Conservation (phyloP, 2,113 vertebrate species). For the Bubo blakistoni region DNA sequence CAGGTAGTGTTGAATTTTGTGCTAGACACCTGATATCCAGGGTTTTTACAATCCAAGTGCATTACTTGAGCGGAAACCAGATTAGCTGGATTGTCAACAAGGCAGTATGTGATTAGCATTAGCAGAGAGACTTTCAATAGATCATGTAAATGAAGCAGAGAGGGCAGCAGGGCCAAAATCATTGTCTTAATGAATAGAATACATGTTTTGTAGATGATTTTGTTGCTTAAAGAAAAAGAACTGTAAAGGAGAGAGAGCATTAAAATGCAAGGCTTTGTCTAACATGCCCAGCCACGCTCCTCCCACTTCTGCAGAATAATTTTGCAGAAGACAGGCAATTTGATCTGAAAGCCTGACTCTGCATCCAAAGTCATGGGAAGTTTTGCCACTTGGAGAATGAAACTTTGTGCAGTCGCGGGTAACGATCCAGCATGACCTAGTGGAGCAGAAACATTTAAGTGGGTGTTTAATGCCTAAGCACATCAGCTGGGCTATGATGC, state of each 20-base stretch:
- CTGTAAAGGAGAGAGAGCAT: not conserved
- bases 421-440: not conserved
- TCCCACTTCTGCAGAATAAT: not conserved
- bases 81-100: not conserved
- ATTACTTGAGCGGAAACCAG: not conserved
- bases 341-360: not conserved
- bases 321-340: not conserved
- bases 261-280: not conserved
- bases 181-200: conserved; percentile 12
- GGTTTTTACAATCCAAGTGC: not conserved
- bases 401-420: not conserved
- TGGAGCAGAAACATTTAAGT: not conserved
- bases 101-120: not conserved
- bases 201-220: not conserved
- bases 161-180: conserved; percentile 9
- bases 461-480: not conserved
- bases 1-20: not conserved
- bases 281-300: not conserved
- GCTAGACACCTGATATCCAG: not conserved
- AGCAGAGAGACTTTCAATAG: not conserved
- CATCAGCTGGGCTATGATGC: not conserved
- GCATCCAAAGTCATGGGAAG: not conserved
- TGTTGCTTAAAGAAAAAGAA: not conserved
- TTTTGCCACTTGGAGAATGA: not conserved
- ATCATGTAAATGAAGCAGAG: conserved; percentile 21